phyloP scores from a whole-genome alignment of 2,888 invertebrate species.

The Macaria liturata region DNA sequence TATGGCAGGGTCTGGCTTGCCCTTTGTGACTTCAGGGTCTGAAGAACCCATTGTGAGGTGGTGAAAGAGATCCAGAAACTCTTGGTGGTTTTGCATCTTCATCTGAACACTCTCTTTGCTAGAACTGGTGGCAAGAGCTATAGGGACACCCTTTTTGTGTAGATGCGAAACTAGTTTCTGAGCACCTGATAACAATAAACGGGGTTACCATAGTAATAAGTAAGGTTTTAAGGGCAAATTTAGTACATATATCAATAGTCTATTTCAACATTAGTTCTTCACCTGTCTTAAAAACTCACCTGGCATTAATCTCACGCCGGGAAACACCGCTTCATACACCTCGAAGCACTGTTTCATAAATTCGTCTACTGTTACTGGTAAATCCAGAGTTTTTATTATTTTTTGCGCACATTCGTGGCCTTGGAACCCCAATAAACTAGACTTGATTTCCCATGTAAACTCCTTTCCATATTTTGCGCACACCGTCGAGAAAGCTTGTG shows the following conservation, averaged over 20 bases:
- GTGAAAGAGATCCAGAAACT: slow-evolving; percentile 85
- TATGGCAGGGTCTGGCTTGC: slow-evolving; percentile 95
- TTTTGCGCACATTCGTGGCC: slow-evolving; percentile 84
- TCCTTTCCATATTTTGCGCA: slow-evolving; percentile 87
- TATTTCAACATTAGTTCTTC: no score
- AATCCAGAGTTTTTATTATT: slow-evolving; percentile 81
- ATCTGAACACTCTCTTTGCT: slow-evolving; percentile 87
- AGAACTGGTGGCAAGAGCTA: slow-evolving; percentile 94
- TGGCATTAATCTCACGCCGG: slow-evolving; percentile 86
- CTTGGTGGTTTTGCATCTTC: slow-evolving; percentile 87
- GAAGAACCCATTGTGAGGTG: slow-evolving; percentile 91
- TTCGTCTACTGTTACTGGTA: slow-evolving; percentile 86
- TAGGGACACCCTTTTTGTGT: slow-evolving; percentile 87
- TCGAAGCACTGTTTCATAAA: slow-evolving; percentile 83
- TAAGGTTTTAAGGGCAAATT: no score
- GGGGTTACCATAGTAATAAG: no score
- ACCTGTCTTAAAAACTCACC: slow-evolving; percentile 67
- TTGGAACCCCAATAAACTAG: slow-evolving; percentile 86
- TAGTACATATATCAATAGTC: no score
- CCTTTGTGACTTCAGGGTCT: slow-evolving; percentile 91
- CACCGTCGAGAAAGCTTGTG: slow-evolving; percentile 86
- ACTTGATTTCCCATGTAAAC: slow-evolving; percentile 92
- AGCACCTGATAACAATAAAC: slow-evolving; percentile 84
- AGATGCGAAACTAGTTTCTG: slow-evolving; percentile 90
- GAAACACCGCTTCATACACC: slow-evolving; percentile 83